These are phyloP conservation scores for human DNA, from an alignment of 2,113 vertebrate species.

Conservation along the genomic window GRCh38 chr4:157655001-157655500, in stretches of 20 bases:
- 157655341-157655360: too few species aligned
- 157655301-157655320: neutral
- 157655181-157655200: neutral
- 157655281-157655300: neutral
- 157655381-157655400: neutral
- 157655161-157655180: neutral
- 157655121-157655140: neutral
- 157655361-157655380: neutral
- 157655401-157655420: neutral
- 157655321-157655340: neutral
- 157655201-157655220: neutral
- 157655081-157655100: neutral
- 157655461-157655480: neutral
- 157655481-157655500: neutral
- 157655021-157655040: slow-evolving; percentile 6
- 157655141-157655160: neutral
- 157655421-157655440: neutral
- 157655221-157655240: neutral
- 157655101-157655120: neutral
- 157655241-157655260: neutral
- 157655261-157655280: neutral
- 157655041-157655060: neutral
- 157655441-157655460: neutral
- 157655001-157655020: neutral
- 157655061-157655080: neutral